A percentile compares a stretch with the other conserved stretches of the same genome.
Evolutionary conservation across 1,140 invertebrate genomes (phyloP).

Genomic region (Bombus balteatus): DNA sequence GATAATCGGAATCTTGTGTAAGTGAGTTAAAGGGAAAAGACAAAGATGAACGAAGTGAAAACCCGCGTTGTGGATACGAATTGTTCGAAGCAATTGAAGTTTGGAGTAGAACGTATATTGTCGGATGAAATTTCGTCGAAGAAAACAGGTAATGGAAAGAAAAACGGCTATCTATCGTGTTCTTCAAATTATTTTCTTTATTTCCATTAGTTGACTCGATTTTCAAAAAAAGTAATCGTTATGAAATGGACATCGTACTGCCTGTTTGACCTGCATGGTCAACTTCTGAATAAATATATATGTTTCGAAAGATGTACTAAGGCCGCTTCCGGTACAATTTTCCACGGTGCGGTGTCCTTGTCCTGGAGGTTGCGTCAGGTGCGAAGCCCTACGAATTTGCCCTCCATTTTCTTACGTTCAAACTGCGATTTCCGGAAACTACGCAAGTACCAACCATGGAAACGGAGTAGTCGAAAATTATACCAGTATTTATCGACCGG

Average conservation of each 20-base stretch:
- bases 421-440: conserved; percentile 32
- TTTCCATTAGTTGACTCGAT: not conserved
- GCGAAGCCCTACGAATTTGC: conserved; percentile 60
- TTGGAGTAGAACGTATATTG: conserved; percentile 83
- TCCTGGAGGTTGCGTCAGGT: conserved; percentile 64
- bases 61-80: conserved; percentile 53
- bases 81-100: conserved; percentile 77
- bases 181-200: not conserved
- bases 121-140: conserved; percentile 73
- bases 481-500: conserved; percentile 69
- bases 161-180: not conserved
- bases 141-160: conserved; percentile 63
- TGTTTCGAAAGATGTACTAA: conserved; percentile 51
- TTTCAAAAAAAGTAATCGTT: not conserved
- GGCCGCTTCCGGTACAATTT: conserved; percentile 55
- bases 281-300: not conserved
- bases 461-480: conserved; percentile 64
- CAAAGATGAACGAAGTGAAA: conserved; percentile 49
- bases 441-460: conserved; percentile 47
- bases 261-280: not conserved
- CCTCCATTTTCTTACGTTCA: conserved; percentile 53
- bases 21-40: not conserved
- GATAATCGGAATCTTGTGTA: not conserved
- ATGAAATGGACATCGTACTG: not conserved
- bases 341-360: conserved; percentile 62